Evolutionary conservation across 2,113 vertebrate genomes (phyloP).

Genomic region (Muscicapa adusta): DNA sequence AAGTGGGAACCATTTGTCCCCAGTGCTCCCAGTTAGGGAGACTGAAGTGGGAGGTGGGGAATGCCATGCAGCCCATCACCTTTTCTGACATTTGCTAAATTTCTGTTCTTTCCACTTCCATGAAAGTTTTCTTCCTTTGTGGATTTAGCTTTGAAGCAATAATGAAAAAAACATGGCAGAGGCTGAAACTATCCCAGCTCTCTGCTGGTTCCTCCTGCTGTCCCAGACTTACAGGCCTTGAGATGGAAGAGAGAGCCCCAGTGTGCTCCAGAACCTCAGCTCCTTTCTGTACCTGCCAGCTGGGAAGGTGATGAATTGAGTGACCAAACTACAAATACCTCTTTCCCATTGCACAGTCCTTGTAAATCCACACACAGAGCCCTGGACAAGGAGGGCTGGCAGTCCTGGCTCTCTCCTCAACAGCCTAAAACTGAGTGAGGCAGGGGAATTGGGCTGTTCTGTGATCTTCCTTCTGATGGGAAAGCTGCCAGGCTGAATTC

Average conservation of each 20-base stretch:
- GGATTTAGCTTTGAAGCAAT: background rate
- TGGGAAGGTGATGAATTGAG: background rate
- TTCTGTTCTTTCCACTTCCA: background rate
- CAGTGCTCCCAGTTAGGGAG: background rate
- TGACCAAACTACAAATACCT: background rate
- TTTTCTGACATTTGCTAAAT: background rate
- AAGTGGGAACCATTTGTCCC: background rate
- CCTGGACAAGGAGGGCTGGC: background rate
- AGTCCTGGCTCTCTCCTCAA: background rate
- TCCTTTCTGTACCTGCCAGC: background rate
- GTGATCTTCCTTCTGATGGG: background rate
- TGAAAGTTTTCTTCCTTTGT: background rate
- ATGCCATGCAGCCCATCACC: background rate
- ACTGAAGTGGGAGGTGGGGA: background rate
- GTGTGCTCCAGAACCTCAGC: background rate
- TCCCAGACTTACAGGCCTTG: background rate
- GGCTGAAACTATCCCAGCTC: background rate
- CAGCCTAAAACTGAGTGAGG: background rate
- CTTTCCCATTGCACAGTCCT: background rate
- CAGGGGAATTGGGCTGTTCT: background rate
- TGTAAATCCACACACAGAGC: background rate
- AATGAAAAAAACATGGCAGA: background rate
- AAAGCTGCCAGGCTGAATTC: background rate
- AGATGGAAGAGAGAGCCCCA: background rate
- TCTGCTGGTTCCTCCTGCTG: background rate